A percentile compares a stretch with the other conserved stretches of the same genome.
Conservation (phyloP, 30 jellyfish, hydroid and myxozoan genomes). For the Aurelia sp. region DNA sequence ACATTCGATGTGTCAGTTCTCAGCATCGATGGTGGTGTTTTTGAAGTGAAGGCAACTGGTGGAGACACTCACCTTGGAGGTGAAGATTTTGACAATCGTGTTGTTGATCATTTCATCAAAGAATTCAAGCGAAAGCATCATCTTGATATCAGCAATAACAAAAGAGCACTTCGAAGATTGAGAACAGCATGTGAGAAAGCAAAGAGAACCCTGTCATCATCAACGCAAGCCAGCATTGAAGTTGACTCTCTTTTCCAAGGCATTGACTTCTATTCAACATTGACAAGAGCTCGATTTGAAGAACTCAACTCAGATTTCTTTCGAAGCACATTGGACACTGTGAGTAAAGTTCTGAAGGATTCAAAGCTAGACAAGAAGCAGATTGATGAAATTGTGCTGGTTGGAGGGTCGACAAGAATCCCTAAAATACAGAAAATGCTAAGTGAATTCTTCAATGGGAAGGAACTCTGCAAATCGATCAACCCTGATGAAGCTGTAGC, state of each 20-base stretch:
- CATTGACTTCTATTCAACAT: conserved; percentile 80
- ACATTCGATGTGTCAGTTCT: conserved; percentile 88
- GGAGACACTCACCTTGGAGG: conserved; percentile 96
- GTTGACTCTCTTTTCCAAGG: conserved; percentile 95
- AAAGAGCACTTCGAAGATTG: conserved; percentile 88
- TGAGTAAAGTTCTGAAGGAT: conserved; percentile 71
- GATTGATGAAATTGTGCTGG: conserved; percentile 88
- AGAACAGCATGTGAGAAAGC: conserved; percentile 97
- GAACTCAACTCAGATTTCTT: conserved; percentile 78
- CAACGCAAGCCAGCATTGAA: conserved; percentile 90
- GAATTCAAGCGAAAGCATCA: conserved; percentile 80
- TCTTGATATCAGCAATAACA: conserved; percentile 72
- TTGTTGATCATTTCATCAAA: conserved; percentile 68
- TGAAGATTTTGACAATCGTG: conserved; percentile 81
- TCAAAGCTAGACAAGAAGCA: conserved; percentile 70
- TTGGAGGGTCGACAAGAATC: conserved; percentile 98
- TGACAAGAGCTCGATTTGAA: conserved; percentile 94
- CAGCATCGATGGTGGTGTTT: conserved; percentile 73
- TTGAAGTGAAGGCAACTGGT: conserved; percentile 83
- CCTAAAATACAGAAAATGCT: conserved; percentile 85
- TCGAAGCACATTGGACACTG: conserved; percentile 79
- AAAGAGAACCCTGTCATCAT: conserved; percentile 93
- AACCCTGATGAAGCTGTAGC: conserved; percentile 99
- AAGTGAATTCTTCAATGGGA: conserved; percentile 83
- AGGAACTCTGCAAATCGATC: conserved; percentile 83